Percentiles rank a stretch among this genome's conserved stretches.
These are phyloP conservation scores for Meteorus sp. DNA, from an alignment of 1,140 invertebrate genomes.

Conservation along the genomic window DNA sequence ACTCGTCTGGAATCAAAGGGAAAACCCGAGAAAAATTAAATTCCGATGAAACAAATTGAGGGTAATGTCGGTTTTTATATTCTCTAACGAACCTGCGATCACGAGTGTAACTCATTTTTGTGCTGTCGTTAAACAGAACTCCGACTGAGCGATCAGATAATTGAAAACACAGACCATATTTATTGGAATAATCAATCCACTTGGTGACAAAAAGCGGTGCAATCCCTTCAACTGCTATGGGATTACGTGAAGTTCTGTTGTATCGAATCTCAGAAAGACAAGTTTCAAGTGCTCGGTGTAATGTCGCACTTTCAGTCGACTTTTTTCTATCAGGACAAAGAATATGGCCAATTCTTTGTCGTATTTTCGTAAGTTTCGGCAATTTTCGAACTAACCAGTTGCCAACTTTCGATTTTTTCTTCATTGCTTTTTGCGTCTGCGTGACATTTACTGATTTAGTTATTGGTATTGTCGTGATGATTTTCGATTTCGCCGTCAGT, in stretches of 20 bases:
- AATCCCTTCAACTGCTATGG: slow-evolving; percentile 59
- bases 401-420: slow-evolving; percentile 41
- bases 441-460: background rate
- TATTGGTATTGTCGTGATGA: background rate
- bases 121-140: slow-evolving; percentile 71
- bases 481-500: background rate
- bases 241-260: slow-evolving; percentile 33
- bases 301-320: slow-evolving; percentile 37
- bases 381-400: slow-evolving; percentile 45
- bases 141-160: slow-evolving; percentile 71
- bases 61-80: background rate
- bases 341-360: slow-evolving; percentile 51
- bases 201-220: slow-evolving; percentile 70
- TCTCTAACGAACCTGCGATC: slow-evolving; percentile 61
- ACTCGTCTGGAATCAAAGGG: slow-evolving; percentile 68
- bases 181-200: slow-evolving; percentile 79
- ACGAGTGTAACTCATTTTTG: slow-evolving; percentile 64
- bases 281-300: slow-evolving; percentile 44
- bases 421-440: background rate
- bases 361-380: slow-evolving; percentile 45
- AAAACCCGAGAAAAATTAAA: slow-evolving; percentile 3
- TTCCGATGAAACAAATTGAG: background rate
- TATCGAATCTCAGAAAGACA: slow-evolving; percentile 39
- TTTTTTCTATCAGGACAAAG: slow-evolving; percentile 52
- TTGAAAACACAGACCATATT: slow-evolving; percentile 74